Evolutionary conservation across 2,113 vertebrate species (phyloP), one percentile per base, ranked within the genome.

Genomic region (Lasiurus cinereus): DNA sequence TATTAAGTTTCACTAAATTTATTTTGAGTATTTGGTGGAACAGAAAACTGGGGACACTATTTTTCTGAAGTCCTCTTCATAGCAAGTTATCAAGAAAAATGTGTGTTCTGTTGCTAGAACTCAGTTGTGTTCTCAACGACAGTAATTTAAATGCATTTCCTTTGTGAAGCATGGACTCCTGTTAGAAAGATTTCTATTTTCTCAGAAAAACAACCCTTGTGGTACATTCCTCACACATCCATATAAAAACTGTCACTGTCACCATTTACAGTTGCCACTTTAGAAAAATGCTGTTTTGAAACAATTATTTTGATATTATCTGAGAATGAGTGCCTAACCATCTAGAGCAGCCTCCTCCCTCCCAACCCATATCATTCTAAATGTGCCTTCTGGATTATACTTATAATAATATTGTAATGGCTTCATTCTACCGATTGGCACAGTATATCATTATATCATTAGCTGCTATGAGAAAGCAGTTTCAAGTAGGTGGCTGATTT

Each of bases 371-470:
- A 92, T 95, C 95, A 66, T 95, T 96, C 94, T 93, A 91, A 94
- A 93, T 96, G 83, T 95, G 96, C 85, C 83, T 97, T 87, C 59
- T 84, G 78, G 91, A 92, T 96, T 76, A 93, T 83, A 31, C 77
- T 94, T 94, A 56, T 33, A 77, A 84, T 96, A 87, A 97, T 95
- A 88, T 74, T 52, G 96, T 96, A 80, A 97, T 70, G 73, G 88
- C 92, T 91, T 95, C 94, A 84, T 96, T 85, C 95, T 97, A 84
- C 87, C 46, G 77, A 94, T 96, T 50, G 94, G 96, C 96, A 54
- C 76, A 77, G 89, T 76, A 6, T 93, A 77, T 96, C 90, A 96
- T 97, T 97, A 96, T 97, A 87, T 97, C 96, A 97, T 97, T 96
- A 97, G 95, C 90, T 92, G 89, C 94, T 94, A 54, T 69, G 96